Evolutionary conservation across 2,113 vertebrate species (phyloP).

Genomic region (Dasypus novemcinctus): DNA sequence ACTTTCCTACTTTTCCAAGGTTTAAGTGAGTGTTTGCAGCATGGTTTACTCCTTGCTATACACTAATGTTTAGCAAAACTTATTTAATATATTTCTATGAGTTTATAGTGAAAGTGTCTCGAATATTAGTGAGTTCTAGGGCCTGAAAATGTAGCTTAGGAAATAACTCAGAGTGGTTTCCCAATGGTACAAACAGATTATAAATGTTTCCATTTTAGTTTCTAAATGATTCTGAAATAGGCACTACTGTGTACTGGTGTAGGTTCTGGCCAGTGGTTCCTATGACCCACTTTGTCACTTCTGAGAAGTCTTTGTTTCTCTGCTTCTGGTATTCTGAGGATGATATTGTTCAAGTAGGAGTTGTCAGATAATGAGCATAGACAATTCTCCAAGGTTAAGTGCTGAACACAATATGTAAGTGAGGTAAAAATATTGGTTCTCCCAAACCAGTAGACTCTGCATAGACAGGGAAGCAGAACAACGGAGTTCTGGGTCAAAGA

Average conservation of each 20-base stretch:
- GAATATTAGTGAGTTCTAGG: neutral
- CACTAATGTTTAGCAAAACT: neutral
- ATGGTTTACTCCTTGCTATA: neutral
- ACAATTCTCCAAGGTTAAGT: neutral
- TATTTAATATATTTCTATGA: neutral
- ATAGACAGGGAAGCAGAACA: neutral
- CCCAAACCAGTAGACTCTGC: fast-evolving
- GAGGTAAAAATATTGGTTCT: fast-evolving
- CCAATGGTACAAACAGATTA: no score
- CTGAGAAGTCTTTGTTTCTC: neutral
- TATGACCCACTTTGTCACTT: neutral
- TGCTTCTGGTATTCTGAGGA: neutral
- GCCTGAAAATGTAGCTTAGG: neutral
- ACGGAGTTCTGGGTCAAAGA: neutral
- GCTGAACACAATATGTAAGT: neutral
- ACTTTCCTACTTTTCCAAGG: neutral
- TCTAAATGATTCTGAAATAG: neutral
- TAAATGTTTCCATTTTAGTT: neutral
- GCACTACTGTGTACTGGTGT: fast-evolving
- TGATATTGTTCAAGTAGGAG: neutral
- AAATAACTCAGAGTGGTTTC: neutral
- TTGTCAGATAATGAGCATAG: neutral
- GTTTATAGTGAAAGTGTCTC: neutral
- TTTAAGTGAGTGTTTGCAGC: neutral
- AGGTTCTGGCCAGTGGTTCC: neutral